Conservation (phyloP, 2,113 vertebrate genomes). For the Carassius gibelio region DNA sequence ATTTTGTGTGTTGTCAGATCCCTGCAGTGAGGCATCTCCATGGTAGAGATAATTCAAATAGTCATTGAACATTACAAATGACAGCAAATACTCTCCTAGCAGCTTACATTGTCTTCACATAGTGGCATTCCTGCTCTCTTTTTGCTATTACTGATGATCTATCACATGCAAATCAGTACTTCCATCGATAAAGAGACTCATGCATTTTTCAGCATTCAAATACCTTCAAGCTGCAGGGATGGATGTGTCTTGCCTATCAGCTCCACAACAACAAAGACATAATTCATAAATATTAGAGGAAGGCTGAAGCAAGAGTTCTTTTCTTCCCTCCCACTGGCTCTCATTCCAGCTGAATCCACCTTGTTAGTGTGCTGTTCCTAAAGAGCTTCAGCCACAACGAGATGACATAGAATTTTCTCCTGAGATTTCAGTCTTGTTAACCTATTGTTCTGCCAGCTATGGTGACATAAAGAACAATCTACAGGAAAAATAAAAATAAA, state of each 20-base stretch:
- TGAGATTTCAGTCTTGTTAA: slow-evolving; percentile 31
- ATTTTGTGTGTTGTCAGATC: background rate
- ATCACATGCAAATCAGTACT: slow-evolving; percentile 67
- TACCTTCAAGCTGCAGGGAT: slow-evolving; percentile 65
- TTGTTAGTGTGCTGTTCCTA: slow-evolving; percentile 38
- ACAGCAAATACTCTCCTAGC: slow-evolving; percentile 55
- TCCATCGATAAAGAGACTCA: slow-evolving; percentile 71
- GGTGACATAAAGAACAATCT: background rate
- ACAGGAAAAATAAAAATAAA: background rate
- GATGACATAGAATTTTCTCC: slow-evolving; percentile 24
- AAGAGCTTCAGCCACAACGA: slow-evolving; percentile 37
- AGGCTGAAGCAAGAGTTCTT: slow-evolving; percentile 44
- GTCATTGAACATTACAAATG: slow-evolving; percentile 39
- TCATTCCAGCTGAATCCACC: slow-evolving; percentile 29
- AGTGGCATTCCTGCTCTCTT: slow-evolving; percentile 46
- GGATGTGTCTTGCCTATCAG: slow-evolving; percentile 63
- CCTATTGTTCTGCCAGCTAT: slow-evolving; percentile 7
- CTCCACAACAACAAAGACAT: slow-evolving; percentile 70
- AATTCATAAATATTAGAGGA: slow-evolving; percentile 73
- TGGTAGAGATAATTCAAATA: slow-evolving; percentile 5
- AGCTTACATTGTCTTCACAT: slow-evolving; percentile 51
- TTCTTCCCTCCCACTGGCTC: slow-evolving; percentile 44
- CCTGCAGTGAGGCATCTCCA: background rate
- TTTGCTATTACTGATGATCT: slow-evolving; percentile 55
- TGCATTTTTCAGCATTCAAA: slow-evolving; percentile 78